A percentile compares a stretch with the other conserved stretches of the same genome.
phyloP scores from a whole-genome alignment of 2,888 invertebrate genomes.

The Embidobia sp. region DNA sequence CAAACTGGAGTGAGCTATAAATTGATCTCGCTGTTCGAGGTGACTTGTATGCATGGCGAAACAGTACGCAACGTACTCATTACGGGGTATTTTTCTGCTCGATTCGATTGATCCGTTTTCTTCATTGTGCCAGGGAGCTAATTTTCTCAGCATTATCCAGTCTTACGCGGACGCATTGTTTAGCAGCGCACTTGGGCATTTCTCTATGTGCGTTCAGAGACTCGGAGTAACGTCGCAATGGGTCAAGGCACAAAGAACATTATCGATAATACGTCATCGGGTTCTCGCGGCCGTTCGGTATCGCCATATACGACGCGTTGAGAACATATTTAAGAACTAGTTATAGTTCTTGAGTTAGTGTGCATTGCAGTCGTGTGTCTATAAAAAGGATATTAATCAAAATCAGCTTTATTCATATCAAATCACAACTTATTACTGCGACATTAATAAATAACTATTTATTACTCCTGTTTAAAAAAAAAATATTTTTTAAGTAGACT shows the following conservation, averaged over 20 bases:
- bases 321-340: slow-evolving; percentile 49
- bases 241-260: slow-evolving; percentile 60
- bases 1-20: too few relatives aligned
- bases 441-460: too few relatives aligned
- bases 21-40: too few relatives aligned
- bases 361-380: not conserved
- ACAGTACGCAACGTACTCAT: slow-evolving; percentile 21
- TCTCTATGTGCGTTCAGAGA: slow-evolving; percentile 15
- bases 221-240: slow-evolving; percentile 56
- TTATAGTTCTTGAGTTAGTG: slow-evolving; percentile 21
- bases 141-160: slow-evolving; percentile 8
- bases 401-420: too few relatives aligned
- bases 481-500: too few relatives aligned
- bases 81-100: slow-evolving; percentile 30
- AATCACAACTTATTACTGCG: too few relatives aligned
- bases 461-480: too few relatives aligned
- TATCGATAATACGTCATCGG: slow-evolving; percentile 62
- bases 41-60: too few relatives aligned
- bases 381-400: too few relatives aligned
- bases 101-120: slow-evolving; percentile 38
- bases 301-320: slow-evolving; percentile 52
- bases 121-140: slow-evolving; percentile 42
- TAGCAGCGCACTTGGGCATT: slow-evolving; percentile 25
- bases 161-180: slow-evolving; percentile 21
- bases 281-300: slow-evolving; percentile 42